Percentiles rank a stretch among this genome's conserved stretches.
These are phyloP conservation scores for Megaceryle maxima DNA, from an alignment of 2,113 vertebrate species.

Conservation along the genomic window DNA sequence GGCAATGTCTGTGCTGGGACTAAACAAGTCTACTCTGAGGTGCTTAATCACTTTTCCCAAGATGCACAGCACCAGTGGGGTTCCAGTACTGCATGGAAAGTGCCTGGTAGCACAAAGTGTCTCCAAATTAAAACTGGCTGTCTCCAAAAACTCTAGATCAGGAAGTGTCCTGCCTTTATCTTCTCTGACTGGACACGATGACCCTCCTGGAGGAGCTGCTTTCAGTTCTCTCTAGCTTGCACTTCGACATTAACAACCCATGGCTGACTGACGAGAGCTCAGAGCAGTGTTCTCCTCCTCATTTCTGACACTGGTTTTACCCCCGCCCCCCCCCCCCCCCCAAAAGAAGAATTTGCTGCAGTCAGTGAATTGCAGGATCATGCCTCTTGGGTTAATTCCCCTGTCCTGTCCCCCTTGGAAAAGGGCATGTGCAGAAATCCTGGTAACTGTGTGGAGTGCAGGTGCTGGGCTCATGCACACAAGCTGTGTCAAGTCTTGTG, in stretches of 20 bases:
- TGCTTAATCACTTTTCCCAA: background rate
- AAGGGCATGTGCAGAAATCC: background rate
- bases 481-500: background rate
- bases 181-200: background rate
- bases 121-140: background rate
- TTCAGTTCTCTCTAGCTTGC: background rate
- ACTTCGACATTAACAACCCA: background rate
- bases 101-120: background rate
- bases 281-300: background rate
- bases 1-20: background rate
- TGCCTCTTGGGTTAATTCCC: background rate
- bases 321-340: too few relatives aligned
- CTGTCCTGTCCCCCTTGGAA: background rate
- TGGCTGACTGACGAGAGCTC: background rate
- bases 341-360: background rate
- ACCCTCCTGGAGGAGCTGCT: background rate
- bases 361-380: rapidly evolving
- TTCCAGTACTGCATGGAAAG: background rate
- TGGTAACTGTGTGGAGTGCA: background rate
- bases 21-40: background rate
- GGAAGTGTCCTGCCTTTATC: background rate
- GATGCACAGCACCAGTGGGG: background rate
- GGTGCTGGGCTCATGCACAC: rapidly evolving
- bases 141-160: background rate
- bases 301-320: background rate